phyloP scores from a whole-genome alignment of 1,140 invertebrate species.

The Dinoponera quadriceps region DNA sequence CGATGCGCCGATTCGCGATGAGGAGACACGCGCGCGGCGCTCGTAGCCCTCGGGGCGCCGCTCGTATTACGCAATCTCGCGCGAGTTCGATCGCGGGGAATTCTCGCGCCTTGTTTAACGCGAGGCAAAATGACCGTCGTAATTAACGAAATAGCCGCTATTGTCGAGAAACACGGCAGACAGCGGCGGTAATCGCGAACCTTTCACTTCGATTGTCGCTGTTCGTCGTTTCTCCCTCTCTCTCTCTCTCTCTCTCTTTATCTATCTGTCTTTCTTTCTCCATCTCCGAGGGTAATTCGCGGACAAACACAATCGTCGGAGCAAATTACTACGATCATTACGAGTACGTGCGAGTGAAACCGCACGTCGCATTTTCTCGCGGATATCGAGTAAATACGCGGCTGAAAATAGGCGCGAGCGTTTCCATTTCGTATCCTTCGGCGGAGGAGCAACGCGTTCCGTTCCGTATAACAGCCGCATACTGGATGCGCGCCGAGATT shows the following conservation, averaged over 20 bases:
- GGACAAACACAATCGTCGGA: conserved; percentile 25
- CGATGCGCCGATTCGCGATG: conserved; percentile 9
- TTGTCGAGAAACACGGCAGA: background rate
- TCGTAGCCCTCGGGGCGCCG: conserved; percentile 1
- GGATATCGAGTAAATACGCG: conserved; percentile 18
- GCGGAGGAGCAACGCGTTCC: conserved; percentile 6
- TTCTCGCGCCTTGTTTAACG: conserved; percentile 1
- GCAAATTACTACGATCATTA: conserved; percentile 37
- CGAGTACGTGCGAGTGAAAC: conserved; percentile 9
- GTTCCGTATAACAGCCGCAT: conserved; percentile 30
- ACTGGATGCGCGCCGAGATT: conserved; percentile 23
- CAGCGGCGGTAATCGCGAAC: background rate
- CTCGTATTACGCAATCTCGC: conserved; percentile 22
- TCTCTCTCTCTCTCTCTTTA: too few relatives aligned
- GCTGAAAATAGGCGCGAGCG: conserved; percentile 30
- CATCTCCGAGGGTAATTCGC: background rate
- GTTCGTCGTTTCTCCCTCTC: background rate
- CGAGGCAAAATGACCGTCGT: background rate
- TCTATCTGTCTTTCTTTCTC: too few relatives aligned
- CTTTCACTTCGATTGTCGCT: background rate
- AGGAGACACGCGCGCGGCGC: background rate
- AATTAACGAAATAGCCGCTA: background rate
- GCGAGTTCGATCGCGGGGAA: background rate
- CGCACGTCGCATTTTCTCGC: background rate
- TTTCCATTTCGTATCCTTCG: conserved; percentile 20